Percentiles rank a stretch among this genome's conserved stretches.
Conservation (phyloP, 1,140 invertebrate species). For the Bradynema listronoti region DNA sequence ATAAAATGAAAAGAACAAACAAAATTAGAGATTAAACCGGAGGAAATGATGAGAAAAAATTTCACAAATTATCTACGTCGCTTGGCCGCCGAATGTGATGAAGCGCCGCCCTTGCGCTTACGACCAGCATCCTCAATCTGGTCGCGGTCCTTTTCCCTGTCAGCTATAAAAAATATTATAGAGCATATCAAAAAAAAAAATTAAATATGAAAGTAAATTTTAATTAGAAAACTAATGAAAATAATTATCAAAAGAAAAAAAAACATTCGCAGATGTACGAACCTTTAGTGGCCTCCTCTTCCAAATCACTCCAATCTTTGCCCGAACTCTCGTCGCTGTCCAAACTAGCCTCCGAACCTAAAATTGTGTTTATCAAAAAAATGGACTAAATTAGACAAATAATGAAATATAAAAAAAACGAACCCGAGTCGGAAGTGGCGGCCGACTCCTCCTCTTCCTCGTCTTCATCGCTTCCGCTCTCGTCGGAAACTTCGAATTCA, state of each 20-base stretch:
- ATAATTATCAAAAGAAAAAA: no score
- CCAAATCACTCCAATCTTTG: slow-evolving; percentile 67
- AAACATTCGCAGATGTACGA: no score
- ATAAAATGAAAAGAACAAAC: no score
- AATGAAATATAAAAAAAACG: no score
- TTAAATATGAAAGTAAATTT: no score
- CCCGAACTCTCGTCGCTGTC: slow-evolving; percentile 49
- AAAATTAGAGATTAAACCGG: no score
- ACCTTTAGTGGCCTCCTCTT: slow-evolving; percentile 80
- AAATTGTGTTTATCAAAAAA: no score
- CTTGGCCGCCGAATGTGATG: slow-evolving; percentile 13
- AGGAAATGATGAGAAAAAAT: no score
- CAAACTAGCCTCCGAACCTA: slow-evolving; percentile 39
- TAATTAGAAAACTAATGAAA: no score
- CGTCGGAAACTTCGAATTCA: slow-evolving; percentile 41
- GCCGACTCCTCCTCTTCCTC: slow-evolving; percentile 48
- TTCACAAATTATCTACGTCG: slow-evolving; percentile 30
- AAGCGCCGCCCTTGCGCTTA: slow-evolving; percentile 20
- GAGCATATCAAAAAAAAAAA: neutral
- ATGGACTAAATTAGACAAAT: no score
- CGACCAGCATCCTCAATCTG: slow-evolving; percentile 35
- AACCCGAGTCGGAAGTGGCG: slow-evolving; percentile 59
- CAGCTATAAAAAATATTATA: slow-evolving; percentile 33
- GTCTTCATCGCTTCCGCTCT: slow-evolving; percentile 54
- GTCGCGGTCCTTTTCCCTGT: slow-evolving; percentile 50